Evolutionary conservation across 2,888 invertebrate genomes (phyloP).

Genomic region (Tiliacea aurago): DNA sequence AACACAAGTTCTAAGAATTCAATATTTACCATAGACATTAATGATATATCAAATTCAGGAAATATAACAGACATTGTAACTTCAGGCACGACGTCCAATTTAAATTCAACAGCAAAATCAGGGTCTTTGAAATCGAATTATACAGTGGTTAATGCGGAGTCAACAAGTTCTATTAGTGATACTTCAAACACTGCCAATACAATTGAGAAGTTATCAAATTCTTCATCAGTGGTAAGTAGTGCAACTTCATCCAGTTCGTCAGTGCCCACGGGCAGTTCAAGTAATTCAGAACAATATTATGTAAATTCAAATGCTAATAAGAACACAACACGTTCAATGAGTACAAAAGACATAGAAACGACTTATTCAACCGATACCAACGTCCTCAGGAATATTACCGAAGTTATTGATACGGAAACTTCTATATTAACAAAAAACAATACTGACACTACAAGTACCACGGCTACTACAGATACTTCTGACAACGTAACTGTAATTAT

Average conservation of each 20-base stretch:
- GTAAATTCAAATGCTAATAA: conserved; percentile 38
- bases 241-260: conserved; percentile 33
- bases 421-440: conserved; percentile 40
- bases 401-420: conserved; percentile 44
- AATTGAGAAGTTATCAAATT: conserved; percentile 48
- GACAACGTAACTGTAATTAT: conserved; percentile 48
- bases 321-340: conserved; percentile 21
- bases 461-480: conserved; percentile 28
- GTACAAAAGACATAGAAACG: conserved; percentile 41
- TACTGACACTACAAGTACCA: conserved; percentile 36
- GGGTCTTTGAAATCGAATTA: conserved; percentile 23
- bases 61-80: conserved; percentile 39
- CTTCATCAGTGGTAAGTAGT: conserved; percentile 21
- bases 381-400: conserved; percentile 44
- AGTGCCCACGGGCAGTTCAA: conserved; percentile 40
- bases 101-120: conserved; percentile 49
- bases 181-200: conserved; percentile 40
- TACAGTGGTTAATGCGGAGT: conserved; percentile 1
- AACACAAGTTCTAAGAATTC: conserved; percentile 22
- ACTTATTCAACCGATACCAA: conserved; percentile 41
- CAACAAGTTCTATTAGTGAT: conserved; percentile 21
- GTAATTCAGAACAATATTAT: conserved; percentile 22
- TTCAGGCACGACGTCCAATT: conserved; percentile 21
- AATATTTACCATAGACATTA: not conserved
- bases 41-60: conserved; percentile 16